These are phyloP conservation scores for Oncorhynchus kisutch DNA, from an alignment of 2,113 vertebrate genomes.

Conservation along the genomic window DNA sequence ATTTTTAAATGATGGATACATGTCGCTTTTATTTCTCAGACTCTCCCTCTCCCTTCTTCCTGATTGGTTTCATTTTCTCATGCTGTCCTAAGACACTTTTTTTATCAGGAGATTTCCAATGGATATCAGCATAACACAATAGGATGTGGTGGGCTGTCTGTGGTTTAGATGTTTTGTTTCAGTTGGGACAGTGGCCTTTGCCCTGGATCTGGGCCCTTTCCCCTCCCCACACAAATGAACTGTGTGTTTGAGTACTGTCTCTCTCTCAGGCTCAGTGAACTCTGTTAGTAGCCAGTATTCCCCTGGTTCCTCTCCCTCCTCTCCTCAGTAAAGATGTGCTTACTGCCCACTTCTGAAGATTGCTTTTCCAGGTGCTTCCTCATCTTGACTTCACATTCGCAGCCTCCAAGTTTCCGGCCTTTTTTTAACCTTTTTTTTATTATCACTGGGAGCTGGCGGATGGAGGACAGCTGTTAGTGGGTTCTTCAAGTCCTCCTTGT, in stretches of 20 bases:
- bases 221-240: background rate
- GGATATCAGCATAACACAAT: background rate
- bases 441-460: background rate
- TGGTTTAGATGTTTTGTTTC: background rate
- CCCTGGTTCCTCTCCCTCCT: background rate
- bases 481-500: background rate
- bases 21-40: no score
- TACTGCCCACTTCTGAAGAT: background rate
- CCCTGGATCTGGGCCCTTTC: background rate
- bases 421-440: background rate
- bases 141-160: slow-evolving; percentile 6
- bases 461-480: background rate
- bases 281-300: background rate
- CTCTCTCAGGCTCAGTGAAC: background rate
- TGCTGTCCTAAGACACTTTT: background rate
- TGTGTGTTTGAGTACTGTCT: background rate
- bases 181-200: background rate
- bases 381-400: background rate
- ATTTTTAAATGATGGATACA: no score
- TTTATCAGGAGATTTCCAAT: background rate
- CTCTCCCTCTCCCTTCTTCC: background rate
- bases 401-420: background rate
- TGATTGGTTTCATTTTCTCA: no score
- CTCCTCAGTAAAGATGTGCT: background rate
- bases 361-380: slow-evolving; percentile 8